Conservation (phyloP, 2,888 invertebrate genomes). For the Tupiocoris notatus region DNA sequence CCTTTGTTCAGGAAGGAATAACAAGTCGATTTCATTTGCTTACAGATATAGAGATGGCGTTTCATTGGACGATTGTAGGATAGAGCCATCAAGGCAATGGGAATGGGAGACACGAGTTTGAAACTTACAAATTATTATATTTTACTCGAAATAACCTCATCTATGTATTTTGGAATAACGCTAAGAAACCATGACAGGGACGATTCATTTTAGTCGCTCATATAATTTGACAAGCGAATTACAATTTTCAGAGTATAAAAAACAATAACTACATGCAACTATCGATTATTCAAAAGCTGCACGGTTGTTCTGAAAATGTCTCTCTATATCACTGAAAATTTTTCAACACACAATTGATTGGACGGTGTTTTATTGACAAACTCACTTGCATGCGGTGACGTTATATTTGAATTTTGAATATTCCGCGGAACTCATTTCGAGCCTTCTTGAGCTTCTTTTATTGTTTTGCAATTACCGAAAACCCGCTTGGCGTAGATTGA, state of each 20-base stretch:
- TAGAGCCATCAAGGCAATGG: slow-evolving; percentile 46
- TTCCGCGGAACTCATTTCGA: background rate
- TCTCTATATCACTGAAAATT: background rate
- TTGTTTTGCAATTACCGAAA: background rate
- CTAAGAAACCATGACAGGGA: background rate
- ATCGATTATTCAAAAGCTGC: background rate
- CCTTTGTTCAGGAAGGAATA: background rate
- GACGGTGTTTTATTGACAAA: background rate
- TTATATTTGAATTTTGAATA: background rate
- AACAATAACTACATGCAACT: too few species aligned
- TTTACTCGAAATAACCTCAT: background rate
- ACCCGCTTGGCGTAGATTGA: background rate
- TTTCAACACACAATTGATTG: background rate
- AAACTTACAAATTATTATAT: slow-evolving; percentile 4
- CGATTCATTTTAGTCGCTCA: background rate
- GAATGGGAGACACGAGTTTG: slow-evolving; percentile 50
- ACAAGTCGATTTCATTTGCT: slow-evolving; percentile 47
- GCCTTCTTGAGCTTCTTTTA: background rate
- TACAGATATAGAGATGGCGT: slow-evolving; percentile 50
- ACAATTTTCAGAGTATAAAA: too few species aligned
- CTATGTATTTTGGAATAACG: background rate
- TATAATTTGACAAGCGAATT: background rate
- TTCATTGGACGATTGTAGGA: slow-evolving; percentile 48
- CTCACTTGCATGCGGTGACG: background rate
- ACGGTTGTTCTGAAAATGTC: slow-evolving; percentile 10